Evolutionary conservation across 2,888 invertebrate species (phyloP).

Genomic region (Nebria salina): DNA sequence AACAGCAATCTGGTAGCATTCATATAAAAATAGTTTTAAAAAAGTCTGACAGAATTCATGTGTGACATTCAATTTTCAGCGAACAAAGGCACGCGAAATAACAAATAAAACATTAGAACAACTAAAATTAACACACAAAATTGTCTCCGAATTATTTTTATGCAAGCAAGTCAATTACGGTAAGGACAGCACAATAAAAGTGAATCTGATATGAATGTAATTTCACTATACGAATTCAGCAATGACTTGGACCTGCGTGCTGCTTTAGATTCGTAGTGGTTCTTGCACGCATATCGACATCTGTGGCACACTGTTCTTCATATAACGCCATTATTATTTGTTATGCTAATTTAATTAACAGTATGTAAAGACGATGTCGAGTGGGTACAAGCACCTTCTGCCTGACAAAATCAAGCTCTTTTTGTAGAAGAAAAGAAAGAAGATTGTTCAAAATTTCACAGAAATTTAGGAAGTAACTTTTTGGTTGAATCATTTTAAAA

Average conservation of each 20-base stretch:
- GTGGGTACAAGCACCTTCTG: background rate
- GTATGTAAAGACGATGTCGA: constrained; percentile 4
- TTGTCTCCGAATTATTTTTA: background rate
- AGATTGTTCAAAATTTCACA: too few relatives aligned
- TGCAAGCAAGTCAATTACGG: constrained; percentile 12
- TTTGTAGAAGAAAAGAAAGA: too few relatives aligned
- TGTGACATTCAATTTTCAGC: constrained; percentile 26
- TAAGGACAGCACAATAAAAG: background rate
- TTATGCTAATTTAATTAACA: constrained; percentile 43
- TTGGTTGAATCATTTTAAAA: too few relatives aligned
- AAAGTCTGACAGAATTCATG: constrained; percentile 3
- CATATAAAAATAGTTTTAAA: background rate
- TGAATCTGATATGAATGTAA: background rate
- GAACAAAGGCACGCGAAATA: constrained; percentile 18
- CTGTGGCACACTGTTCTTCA: background rate
- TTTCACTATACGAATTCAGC: background rate
- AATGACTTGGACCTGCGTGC: background rate
- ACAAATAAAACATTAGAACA: constrained; percentile 21
- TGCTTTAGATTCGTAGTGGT: background rate
- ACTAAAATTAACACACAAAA: constrained; percentile 17
- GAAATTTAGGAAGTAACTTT: too few relatives aligned
- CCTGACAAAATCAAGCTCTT: too few relatives aligned
- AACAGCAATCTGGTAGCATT: background rate
- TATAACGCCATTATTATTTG: constrained; percentile 23
- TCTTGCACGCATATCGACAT: background rate